Conservation (phyloP, 2,797 vertebrate species). For the Erethizon dorsatum region DNA sequence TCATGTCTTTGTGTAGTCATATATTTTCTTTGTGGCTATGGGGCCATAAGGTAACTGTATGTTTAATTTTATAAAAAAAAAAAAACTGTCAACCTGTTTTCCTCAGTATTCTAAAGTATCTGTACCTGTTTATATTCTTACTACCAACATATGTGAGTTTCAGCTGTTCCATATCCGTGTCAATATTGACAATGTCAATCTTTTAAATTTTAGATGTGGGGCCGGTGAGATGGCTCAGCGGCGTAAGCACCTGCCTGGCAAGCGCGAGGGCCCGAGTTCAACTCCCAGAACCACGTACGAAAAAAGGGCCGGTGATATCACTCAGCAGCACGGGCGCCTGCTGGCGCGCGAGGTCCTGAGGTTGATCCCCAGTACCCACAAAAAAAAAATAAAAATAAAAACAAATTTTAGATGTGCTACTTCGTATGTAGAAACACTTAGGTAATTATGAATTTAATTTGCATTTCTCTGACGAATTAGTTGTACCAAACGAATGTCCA, state of each 20-base stretch:
- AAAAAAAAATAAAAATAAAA: too few relatives aligned
- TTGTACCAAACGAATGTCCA: neutral
- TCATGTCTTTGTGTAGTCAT: neutral
- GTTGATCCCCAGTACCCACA: too few relatives aligned
- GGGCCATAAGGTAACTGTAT: neutral
- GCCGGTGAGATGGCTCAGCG: too few relatives aligned
- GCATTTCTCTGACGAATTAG: neutral
- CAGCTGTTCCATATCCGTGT: neutral
- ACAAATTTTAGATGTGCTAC: neutral
- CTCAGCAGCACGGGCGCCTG: too few relatives aligned
- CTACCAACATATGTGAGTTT: neutral
- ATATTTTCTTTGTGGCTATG: neutral
- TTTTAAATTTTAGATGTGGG: neutral
- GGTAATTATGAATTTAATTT: neutral
- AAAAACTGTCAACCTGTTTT: neutral
- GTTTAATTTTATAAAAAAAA: neutral
- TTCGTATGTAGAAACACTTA: neutral
- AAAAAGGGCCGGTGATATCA: too few relatives aligned
- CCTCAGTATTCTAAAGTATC: neutral
- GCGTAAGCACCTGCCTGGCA: too few relatives aligned
- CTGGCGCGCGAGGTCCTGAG: too few relatives aligned
- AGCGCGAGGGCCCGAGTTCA: too few relatives aligned
- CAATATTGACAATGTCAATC: neutral
- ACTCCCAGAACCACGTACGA: too few relatives aligned
- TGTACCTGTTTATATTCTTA: neutral